A percentile compares a stretch with the other conserved stretches of the same genome.
Evolutionary conservation across 2,113 vertebrate genomes (phyloP).

Genomic region (Ellobius talpinus): DNA sequence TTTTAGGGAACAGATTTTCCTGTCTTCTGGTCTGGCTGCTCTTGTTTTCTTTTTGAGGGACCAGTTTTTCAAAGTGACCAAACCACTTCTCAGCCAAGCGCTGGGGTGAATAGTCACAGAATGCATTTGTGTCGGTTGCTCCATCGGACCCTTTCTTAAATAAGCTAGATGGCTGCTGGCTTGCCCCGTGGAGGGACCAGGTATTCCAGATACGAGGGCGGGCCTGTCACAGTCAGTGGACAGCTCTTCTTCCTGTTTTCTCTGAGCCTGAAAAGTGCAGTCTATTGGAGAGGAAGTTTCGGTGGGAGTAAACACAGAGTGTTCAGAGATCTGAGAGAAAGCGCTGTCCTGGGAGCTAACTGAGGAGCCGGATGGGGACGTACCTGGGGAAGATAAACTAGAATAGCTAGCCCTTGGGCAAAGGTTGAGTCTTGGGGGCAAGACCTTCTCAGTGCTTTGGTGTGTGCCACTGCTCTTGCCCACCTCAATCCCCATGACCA

Average conservation of each 20-base stretch:
- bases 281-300: slow-evolving; percentile 86
- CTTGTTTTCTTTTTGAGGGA: slow-evolving; percentile 88
- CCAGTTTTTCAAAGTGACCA: slow-evolving; percentile 86
- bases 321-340: slow-evolving; percentile 95
- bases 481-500: slow-evolving; percentile 85
- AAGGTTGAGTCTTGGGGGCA: slow-evolving; percentile 86
- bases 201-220: slow-evolving; percentile 74
- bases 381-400: slow-evolving; percentile 93
- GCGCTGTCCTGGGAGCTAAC: slow-evolving; percentile 94
- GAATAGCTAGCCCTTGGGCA: slow-evolving; percentile 91
- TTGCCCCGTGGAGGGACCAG: slow-evolving; percentile 78
- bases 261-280: slow-evolving; percentile 81
- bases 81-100: slow-evolving; percentile 90
- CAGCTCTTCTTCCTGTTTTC: slow-evolving; percentile 78
- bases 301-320: slow-evolving; percentile 86
- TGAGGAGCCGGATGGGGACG: slow-evolving; percentile 92
- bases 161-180: slow-evolving; percentile 51
- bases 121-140: slow-evolving; percentile 83
- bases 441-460: slow-evolving; percentile 83
- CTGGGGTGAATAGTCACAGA: slow-evolving; percentile 90
- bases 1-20: slow-evolving; percentile 43
- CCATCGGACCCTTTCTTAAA: slow-evolving; percentile 82
- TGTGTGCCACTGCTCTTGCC: slow-evolving; percentile 81
- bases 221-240: slow-evolving; percentile 64
- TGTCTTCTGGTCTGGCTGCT: slow-evolving; percentile 78